phyloP scores from a whole-genome alignment of 2,797 vertebrate species.

The Simalia tracyae region DNA sequence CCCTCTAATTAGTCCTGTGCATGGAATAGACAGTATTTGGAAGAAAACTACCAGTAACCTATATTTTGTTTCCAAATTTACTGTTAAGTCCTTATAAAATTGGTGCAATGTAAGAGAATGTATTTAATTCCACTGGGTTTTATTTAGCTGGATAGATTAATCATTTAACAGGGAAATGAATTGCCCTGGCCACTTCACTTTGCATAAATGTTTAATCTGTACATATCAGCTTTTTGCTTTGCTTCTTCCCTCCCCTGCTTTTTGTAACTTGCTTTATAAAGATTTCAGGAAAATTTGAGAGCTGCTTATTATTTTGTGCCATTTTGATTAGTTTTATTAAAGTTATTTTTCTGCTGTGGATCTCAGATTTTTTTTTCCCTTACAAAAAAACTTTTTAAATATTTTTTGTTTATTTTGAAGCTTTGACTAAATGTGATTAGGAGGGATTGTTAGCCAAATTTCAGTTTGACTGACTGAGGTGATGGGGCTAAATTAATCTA shows the following conservation, averaged over 20 bases:
- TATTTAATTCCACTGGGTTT: neutral
- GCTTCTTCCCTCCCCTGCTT: neutral
- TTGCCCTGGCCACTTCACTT: slow-evolving; percentile 1
- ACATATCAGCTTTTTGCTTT: neutral
- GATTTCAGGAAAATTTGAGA: neutral
- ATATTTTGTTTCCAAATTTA: neutral
- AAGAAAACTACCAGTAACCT: neutral
- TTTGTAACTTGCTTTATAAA: neutral
- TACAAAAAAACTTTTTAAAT: neutral
- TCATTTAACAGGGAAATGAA: neutral
- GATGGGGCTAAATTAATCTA: neutral
- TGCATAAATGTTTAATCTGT: neutral
- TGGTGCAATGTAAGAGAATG: neutral
- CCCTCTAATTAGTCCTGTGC: neutral
- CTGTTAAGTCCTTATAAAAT: neutral
- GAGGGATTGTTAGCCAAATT: neutral
- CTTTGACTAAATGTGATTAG: neutral
- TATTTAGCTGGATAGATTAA: neutral
- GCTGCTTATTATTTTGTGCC: neutral
- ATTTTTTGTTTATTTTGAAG: neutral
- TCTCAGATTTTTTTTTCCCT: neutral
- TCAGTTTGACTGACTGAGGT: too few species aligned
- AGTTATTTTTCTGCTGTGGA: neutral
- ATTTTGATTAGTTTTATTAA: neutral
- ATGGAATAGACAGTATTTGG: neutral